Base-by-base conservation (phyloP, 2,113 vertebrate genomes). In the Cottus gobio region DNA sequence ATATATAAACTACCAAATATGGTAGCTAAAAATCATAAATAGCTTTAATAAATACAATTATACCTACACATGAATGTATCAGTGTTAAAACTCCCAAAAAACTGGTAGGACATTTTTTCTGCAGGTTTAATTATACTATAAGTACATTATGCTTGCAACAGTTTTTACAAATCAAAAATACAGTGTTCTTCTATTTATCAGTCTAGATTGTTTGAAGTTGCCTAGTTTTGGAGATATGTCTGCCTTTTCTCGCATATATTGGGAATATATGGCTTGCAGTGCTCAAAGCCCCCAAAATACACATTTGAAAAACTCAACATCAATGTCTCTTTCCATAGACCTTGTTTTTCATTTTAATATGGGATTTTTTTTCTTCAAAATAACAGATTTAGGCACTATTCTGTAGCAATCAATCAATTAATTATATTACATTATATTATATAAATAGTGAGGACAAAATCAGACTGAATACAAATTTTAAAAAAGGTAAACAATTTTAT, bases 401-500 rank as follows among this genome's bases (percentile, higher is more conserved):
- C 13, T 3, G 1, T 20, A 22, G 18, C 10, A 39, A 36, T 52
- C 5, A 66, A 63, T 72, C 12, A 70, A 66, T 48, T 63, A 3
- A n/a, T n/a, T n/a, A n/a, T n/a, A n/a, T n/a, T n/a, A n/a, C n/a
- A n/a, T n/a, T n/a, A n/a, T n/a, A n/a, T n/a, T n/a, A n/a, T n/a
- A n/a, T n/a, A 73, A 61, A 65, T 58, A 60, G 37, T 12, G 11
- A 70, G 42, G 16, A 75, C 11, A 73, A 73, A 81, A 57, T 50
- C 26, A 80, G 34, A 71, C 36, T 36, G 10, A 64, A 68, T 39
- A 74, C 48, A 57, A 20, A 42, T 77, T 75, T 77, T 11, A 3
- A 58, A 72, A 89, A 69, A 16, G 13, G 48, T 18, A n/a, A 66
- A 16, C 70, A 4, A 5, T 20, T 90, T 91, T 91, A 91, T 89